Base-by-base conservation (phyloP, 2,888 invertebrate genomes). In the Aphodius sticticus region DNA sequence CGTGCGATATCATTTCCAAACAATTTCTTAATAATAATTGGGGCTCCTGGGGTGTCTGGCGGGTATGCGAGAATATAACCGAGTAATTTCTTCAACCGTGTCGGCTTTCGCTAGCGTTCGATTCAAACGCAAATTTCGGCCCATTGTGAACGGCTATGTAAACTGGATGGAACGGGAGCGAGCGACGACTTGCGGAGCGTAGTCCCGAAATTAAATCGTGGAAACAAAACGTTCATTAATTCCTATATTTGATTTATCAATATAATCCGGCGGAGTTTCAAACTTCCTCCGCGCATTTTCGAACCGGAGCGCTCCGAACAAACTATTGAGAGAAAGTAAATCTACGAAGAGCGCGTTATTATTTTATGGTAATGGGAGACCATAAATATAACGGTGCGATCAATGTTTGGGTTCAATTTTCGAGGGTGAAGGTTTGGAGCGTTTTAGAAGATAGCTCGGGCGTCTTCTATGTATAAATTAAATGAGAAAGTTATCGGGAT, bases 161-260 rank as follows among this genome's bases (percentile, higher is more conserved):
- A 53, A 53, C 53, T 53, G 53, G 53, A 7, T 53, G 53, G 12
- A 53, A 53, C 53, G 53, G 53, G 53, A 12, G 53, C 9, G 53
- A 12, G 53, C 53, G 53, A 53, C 7, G 9, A 53, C 53, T 53
- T 53, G 53, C 53, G 9, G 53, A 53, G 12, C 53, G 53, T 53
- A 53, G 12, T 53, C 70, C 16, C 70, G 70, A 16, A 16, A 70
- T 70, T 7, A 70, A 70, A 26, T 70, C 70, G 70, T 7, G 70
- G 16, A 70, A 70, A 70, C 70, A 70, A 70, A 70, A 70, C 70
- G 14, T 70, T 70, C 70, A 70, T 70, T 70, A 70, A 70, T 70
- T 70, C 70, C 12, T 70, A 70, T 70, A 70, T 70, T 70, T 70
- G 70, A 70, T 70, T 70, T 70, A 70, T 70, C 70, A 70, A 70